Conservation (phyloP, 2,888 invertebrate species). For the Agrochola lychnidis region DNA sequence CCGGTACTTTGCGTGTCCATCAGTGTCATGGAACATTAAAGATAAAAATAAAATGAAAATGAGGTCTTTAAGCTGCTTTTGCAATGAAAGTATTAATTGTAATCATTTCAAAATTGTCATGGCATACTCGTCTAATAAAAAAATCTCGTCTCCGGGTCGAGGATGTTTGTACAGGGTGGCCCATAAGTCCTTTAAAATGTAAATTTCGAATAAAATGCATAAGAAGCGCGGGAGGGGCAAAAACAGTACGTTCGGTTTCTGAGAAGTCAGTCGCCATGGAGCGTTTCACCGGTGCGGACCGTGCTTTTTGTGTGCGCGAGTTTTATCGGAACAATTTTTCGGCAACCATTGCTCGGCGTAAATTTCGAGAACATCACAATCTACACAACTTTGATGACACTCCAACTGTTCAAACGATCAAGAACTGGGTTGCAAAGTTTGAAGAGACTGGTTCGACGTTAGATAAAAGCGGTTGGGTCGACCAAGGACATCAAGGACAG, state of each 20-base stretch:
- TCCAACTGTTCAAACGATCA: constrained; percentile 19
- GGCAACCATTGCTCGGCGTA: constrained; percentile 21
- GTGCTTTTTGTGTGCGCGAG: constrained; percentile 13
- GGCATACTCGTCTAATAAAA: too few species aligned
- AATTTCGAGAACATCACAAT: constrained; percentile 28
- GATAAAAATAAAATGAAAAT: too few species aligned
- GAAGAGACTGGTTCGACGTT: constrained; percentile 39
- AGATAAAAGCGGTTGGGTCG: constrained; percentile 36
- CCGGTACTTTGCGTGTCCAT: too few species aligned
- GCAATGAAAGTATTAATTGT: too few species aligned
- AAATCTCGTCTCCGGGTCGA: too few species aligned
- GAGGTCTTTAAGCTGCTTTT: too few species aligned
- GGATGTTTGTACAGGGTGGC: too few species aligned
- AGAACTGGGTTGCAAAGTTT: constrained; percentile 36
- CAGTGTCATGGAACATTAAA: too few species aligned
- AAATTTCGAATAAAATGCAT: too few species aligned
- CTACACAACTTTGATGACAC: constrained; percentile 19
- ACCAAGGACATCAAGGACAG: constrained; percentile 38
- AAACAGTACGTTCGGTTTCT: constrained; percentile 20
- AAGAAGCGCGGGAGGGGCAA: neutral
- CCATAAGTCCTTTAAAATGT: too few species aligned
- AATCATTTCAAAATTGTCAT: too few species aligned
- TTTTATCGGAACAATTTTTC: constrained; percentile 25
- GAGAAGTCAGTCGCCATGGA: constrained; percentile 20
- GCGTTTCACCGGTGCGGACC: constrained; percentile 11